Percentiles rank a stretch among this genome's conserved stretches.
phyloP scores from a whole-genome alignment of 2,113 vertebrate genomes.

The Gila orcuttii region DNA sequence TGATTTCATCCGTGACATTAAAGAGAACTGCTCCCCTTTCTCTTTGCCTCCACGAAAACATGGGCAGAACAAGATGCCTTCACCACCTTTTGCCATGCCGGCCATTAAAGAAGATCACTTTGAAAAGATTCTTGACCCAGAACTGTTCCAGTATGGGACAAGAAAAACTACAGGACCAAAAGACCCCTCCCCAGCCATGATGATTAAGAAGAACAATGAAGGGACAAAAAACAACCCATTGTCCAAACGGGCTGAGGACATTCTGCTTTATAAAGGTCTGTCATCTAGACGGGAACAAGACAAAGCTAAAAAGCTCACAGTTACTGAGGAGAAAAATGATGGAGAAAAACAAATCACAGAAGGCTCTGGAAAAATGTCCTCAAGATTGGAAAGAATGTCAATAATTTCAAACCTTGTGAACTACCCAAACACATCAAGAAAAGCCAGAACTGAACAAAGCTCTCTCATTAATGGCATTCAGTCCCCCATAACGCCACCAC shows the following conservation, averaged over 20 bases:
- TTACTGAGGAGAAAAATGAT: constrained; percentile 51
- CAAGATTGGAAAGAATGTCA: constrained; percentile 86
- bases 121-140: constrained; percentile 88
- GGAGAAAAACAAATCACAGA: constrained; percentile 41
- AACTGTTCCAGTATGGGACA: constrained; percentile 85
- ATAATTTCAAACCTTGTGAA: constrained; percentile 86
- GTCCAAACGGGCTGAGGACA: constrained; percentile 80
- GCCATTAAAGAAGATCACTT: constrained; percentile 89
- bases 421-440: constrained; percentile 67
- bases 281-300: constrained; percentile 48
- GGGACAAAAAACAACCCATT: constrained; percentile 72
- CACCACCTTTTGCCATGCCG: constrained; percentile 85
- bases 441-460: constrained; percentile 71
- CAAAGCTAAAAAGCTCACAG: constrained; percentile 38
- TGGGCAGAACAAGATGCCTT: constrained; percentile 75
- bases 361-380: constrained; percentile 68
- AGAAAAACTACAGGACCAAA: constrained; percentile 73
- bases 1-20: constrained; percentile 88
- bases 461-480: constrained; percentile 55
- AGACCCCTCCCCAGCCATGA: constrained; percentile 78
- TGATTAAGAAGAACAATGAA: constrained; percentile 82
- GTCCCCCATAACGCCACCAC: constrained; percentile 46
- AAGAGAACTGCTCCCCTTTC: constrained; percentile 83
- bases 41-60: constrained; percentile 86
- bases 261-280: constrained; percentile 77